phyloP scores from a whole-genome alignment of 23 tunicate genomes.

The Trididemnum nubilum region DNA sequence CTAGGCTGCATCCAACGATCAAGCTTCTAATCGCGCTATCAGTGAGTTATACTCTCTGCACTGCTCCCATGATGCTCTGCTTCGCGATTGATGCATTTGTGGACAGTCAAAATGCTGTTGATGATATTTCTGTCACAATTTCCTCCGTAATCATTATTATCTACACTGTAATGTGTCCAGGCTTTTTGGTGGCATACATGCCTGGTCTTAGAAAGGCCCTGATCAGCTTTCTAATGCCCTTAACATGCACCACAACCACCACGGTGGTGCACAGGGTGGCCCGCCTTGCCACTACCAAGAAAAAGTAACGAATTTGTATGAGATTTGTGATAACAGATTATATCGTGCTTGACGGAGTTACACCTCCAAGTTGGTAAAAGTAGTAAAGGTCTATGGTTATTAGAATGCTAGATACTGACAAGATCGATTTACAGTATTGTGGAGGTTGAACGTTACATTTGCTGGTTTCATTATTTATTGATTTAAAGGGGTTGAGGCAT shows the following conservation, averaged over 20 bases:
- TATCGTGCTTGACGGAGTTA: too few species aligned
- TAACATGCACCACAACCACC: conserved; percentile 30
- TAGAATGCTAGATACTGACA: too few species aligned
- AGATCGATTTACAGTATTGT: too few species aligned
- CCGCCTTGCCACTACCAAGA: neutral
- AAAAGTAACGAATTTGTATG: neutral
- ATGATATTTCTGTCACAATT: conserved; percentile 27
- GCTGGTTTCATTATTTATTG: too few species aligned
- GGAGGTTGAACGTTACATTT: too few species aligned
- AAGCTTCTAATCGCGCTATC: conserved; percentile 36
- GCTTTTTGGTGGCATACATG: conserved; percentile 48
- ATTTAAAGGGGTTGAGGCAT: too few species aligned
- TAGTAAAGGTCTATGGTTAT: too few species aligned
- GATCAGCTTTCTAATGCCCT: conserved; percentile 23
- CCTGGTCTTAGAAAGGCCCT: conserved; percentile 53
- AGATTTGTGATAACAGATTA: too few species aligned
- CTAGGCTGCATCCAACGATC: conserved; percentile 39
- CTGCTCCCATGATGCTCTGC: conserved; percentile 50
- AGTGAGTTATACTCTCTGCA: conserved; percentile 30
- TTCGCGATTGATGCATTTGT: conserved; percentile 24
- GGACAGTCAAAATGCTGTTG: neutral
- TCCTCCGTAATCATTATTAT: conserved; percentile 17
- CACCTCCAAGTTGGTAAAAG: too few species aligned
- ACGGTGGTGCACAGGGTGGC: conserved; percentile 3
- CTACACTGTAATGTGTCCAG: conserved; percentile 49